Evolutionary conservation across 2,797 vertebrate genomes (phyloP).

Genomic region (Hydrophis major): DNA sequence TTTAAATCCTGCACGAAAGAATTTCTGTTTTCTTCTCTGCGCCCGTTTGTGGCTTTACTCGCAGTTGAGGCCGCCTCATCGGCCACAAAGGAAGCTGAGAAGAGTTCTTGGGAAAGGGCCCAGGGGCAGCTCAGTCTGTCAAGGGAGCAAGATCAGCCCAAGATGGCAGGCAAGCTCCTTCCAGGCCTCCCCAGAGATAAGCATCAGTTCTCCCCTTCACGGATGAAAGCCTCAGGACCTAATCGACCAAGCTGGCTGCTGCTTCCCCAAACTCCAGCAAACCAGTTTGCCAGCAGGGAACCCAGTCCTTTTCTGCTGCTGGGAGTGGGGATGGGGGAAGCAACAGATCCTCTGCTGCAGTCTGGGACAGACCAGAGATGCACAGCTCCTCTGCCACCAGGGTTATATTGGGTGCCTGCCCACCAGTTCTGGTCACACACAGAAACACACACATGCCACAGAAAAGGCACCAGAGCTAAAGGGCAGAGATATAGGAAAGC

Average conservation of each 20-base stretch:
- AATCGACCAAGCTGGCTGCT: not conserved
- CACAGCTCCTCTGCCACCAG: not conserved
- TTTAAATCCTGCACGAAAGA: not conserved
- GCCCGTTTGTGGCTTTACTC: not conserved
- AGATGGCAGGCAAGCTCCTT: not conserved
- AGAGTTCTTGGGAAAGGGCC: not conserved
- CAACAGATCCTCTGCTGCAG: not conserved
- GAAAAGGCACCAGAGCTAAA: not conserved
- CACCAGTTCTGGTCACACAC: not conserved
- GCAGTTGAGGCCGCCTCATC: not conserved
- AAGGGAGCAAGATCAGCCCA: not conserved
- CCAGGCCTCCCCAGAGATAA: slow-evolving; percentile 4
- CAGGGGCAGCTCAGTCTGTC: not conserved
- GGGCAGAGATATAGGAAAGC: not conserved
- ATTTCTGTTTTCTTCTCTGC: not conserved
- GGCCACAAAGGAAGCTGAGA: not conserved
- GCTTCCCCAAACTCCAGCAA: not conserved
- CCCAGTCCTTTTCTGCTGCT: too few species aligned
- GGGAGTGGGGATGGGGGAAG: not conserved
- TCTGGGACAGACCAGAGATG: not conserved
- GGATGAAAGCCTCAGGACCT: slow-evolving; percentile 1
- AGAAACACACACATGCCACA: not conserved
- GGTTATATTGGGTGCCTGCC: not conserved
- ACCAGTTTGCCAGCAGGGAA: not conserved
- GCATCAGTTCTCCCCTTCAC: slow-evolving; percentile 15